Base-by-base conservation (phyloP, 2,888 invertebrate species). In the Auanema freiburgensis region DNA sequence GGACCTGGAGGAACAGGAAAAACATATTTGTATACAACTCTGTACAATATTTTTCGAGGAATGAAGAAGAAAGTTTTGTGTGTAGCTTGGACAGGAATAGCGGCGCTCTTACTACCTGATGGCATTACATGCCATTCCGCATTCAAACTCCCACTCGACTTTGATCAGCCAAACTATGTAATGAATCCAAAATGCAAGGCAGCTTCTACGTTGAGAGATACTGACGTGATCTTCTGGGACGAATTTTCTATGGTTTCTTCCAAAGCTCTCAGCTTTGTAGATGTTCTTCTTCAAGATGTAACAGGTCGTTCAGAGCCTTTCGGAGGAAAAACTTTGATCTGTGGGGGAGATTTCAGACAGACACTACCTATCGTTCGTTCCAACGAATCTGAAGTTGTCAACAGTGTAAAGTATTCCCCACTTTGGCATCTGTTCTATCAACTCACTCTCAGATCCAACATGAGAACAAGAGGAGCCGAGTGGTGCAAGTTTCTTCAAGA, bases 11-110 rank as follows among this genome's bases (percentile, higher is more conserved):
- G 51, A 12, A 14, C n/a, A n/a, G 50, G 51, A 14, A 59, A 59
- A n/a, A 59, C 59, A n/a, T 59, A n/a, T 11, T 14, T 51, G 1
- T 51, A 59, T 14, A 51, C 10, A 8, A 24, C n/a, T 12, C n/a
- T 52, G 10, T 57, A 24, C 46, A 4, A 57, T 16, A 10, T 57
- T 12, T n/a, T 57, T 3, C 43, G 16, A 44, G 43, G 44, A 54
- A 21, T 14, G 12, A 42, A 44, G 33, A 25, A 41, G 21, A 42
- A 52, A 33, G 46, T 68, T 10, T 23, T 61, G 11, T 18, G 43
- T n/a, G 42, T 43, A 10, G 65, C 69, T 10, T 69, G 69, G 60
- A 65, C 63, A 4, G 67, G 65, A 12, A 70, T 67, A 23, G 70
- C 67, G 1, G 63, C 64, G 1, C 43, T 51, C n/a, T 49, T 68